phyloP scores from a whole-genome alignment of 1,140 invertebrate species.

The Pomacea maculata region DNA sequence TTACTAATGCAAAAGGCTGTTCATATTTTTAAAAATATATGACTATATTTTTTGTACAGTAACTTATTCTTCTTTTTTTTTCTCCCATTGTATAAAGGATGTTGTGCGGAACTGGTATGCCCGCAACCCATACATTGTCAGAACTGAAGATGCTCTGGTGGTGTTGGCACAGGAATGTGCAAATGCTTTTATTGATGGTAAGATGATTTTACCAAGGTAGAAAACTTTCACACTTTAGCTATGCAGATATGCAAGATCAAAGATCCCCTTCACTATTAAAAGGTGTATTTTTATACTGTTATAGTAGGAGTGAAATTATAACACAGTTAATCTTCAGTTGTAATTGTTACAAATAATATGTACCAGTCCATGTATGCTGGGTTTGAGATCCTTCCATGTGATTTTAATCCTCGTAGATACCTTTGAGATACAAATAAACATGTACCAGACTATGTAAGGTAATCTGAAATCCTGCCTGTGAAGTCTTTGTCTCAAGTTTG shows the following conservation, averaged over 20 bases:
- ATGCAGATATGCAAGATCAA: background rate
- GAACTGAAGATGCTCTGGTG: slow-evolving; percentile 62
- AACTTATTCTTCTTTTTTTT: background rate
- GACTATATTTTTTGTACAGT: background rate
- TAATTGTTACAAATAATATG: too few relatives aligned
- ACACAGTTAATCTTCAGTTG: too few relatives aligned
- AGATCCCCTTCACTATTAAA: background rate
- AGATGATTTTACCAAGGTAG: background rate
- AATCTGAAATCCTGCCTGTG: too few relatives aligned
- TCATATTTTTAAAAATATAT: background rate
- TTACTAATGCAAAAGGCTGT: background rate
- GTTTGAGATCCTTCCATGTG: too few relatives aligned
- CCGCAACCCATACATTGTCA: slow-evolving; percentile 63
- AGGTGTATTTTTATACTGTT: too few relatives aligned
- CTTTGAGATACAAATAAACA: too few relatives aligned
- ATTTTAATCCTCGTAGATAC: too few relatives aligned
- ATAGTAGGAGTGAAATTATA: too few relatives aligned
- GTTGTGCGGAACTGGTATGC: slow-evolving; percentile 70
- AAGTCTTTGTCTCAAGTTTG: too few relatives aligned
- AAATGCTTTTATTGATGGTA: slow-evolving; percentile 61
- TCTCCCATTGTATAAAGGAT: slow-evolving; percentile 57
- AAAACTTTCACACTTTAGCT: background rate
- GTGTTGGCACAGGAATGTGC: slow-evolving; percentile 58
- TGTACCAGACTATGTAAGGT: too few relatives aligned
- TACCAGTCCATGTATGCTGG: too few relatives aligned